Percentiles rank a stretch among this genome's conserved stretches.
phyloP scores from a whole-genome alignment of 2,797 vertebrate species.

The Eleutherodactylus coqui region DNA sequence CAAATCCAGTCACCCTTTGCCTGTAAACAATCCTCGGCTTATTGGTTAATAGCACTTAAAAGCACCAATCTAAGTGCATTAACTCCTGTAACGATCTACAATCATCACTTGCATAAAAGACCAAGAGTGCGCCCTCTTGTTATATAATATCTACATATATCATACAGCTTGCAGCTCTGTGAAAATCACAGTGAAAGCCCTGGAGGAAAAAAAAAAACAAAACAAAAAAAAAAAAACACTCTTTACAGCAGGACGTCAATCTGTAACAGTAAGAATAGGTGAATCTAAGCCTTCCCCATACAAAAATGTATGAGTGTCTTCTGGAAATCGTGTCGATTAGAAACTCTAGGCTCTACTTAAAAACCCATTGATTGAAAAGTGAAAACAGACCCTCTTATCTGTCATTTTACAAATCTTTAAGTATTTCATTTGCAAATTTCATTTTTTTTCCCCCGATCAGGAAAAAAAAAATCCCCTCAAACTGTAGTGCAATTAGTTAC shows the following conservation, averaged over 20 bases:
- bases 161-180: slow-evolving; percentile 77
- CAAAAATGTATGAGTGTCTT: slow-evolving; percentile 77
- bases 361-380: slow-evolving; percentile 86
- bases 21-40: slow-evolving; percentile 86
- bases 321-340: slow-evolving; percentile 80
- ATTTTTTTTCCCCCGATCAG: slow-evolving; percentile 69
- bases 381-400: slow-evolving; percentile 78
- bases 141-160: slow-evolving; percentile 66
- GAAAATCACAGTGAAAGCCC: slow-evolving; percentile 94
- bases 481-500: slow-evolving; percentile 95
- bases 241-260: slow-evolving; percentile 79
- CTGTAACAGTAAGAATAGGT: slow-evolving; percentile 75
- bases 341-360: slow-evolving; percentile 85
- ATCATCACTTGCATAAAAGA: slow-evolving; percentile 73
- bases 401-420: slow-evolving; percentile 76
- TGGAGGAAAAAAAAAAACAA: slow-evolving; percentile 74
- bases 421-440: slow-evolving; percentile 79
- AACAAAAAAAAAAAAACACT: slow-evolving; percentile 70
- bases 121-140: slow-evolving; percentile 74
- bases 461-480: background rate
- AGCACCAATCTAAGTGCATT: slow-evolving; percentile 71
- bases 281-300: slow-evolving; percentile 77
- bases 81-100: slow-evolving; percentile 73
- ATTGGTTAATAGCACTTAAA: slow-evolving; percentile 63
- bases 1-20: slow-evolving; percentile 83